These are phyloP conservation scores for Drosophila melanosoma DNA, from an alignment of 2,888 invertebrate genomes.

Conservation along the genomic window DNA sequence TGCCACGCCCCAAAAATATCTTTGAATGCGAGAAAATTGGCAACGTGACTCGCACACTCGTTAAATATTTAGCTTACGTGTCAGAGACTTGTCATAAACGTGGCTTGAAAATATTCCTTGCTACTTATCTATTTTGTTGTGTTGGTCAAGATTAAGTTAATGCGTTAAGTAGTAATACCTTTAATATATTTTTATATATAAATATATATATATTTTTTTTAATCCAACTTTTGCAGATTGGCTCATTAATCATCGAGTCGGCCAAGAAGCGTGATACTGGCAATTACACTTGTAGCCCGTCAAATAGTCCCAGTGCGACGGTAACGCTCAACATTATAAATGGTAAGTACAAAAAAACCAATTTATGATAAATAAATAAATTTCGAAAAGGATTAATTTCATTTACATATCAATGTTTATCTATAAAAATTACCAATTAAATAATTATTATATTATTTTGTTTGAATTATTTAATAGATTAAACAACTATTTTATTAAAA, in stretches of 20 bases:
- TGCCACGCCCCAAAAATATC: constrained; percentile 18
- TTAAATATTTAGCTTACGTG: constrained; percentile 50
- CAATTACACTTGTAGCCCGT: constrained; percentile 98
- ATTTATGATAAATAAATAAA: neutral
- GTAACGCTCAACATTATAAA: constrained; percentile 96
- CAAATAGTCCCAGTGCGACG: constrained; percentile 95
- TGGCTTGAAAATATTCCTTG: constrained; percentile 13
- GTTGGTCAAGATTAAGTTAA: neutral
- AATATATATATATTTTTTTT: constrained; percentile 8
- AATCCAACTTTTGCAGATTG: constrained; percentile 79
- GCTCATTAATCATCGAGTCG: constrained; percentile 85
- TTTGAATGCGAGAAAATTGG: constrained; percentile 29
- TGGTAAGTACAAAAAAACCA: constrained; percentile 87
- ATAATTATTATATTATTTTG: too few relatives aligned
- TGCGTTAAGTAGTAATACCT: constrained; percentile 8
- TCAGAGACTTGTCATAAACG: constrained; percentile 24
- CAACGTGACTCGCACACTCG: constrained; percentile 38
- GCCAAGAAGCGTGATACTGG: constrained; percentile 86
- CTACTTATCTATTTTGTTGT: constrained; percentile 9
- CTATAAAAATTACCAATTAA: too few relatives aligned
- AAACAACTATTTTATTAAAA: neutral
- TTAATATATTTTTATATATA: constrained; percentile 6
- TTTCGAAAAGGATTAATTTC: neutral
- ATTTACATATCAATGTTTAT: neutral
- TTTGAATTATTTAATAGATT: neutral